Conservation (phyloP, 2,797 vertebrate species). For the Tympanoctomys barrerae region DNA sequence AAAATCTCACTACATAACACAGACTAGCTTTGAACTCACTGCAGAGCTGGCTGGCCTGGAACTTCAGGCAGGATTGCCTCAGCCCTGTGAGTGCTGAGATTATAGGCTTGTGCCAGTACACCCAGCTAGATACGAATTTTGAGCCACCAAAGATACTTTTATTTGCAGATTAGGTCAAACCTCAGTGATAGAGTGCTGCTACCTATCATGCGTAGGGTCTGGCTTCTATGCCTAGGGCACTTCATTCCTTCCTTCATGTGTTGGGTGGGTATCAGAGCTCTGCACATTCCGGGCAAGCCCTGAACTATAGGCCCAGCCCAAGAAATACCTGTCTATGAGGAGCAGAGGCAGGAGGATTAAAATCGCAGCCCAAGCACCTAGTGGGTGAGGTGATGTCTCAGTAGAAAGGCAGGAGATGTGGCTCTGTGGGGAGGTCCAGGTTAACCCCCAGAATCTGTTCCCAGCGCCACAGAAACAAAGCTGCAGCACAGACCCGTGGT, state of each 20-base stretch:
- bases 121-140: background rate
- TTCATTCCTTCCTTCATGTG: background rate
- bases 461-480: background rate
- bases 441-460: background rate
- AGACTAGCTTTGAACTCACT: background rate
- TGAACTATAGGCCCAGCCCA: background rate
- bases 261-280: background rate
- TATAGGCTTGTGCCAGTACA: background rate
- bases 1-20: background rate
- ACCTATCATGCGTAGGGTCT: too few relatives aligned
- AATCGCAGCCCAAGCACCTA: background rate
- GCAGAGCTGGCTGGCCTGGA: background rate
- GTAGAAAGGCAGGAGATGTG: background rate
- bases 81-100: background rate
- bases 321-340: background rate
- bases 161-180: background rate
- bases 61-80: background rate
- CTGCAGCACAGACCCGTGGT: background rate
- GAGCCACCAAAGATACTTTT: background rate
- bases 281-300: background rate
- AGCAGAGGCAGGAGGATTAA: background rate
- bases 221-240: background rate
- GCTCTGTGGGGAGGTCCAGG: background rate
- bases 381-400: background rate
- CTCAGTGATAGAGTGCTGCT: background rate